Evolutionary conservation across 2,888 invertebrate species (phyloP).

Genomic region (Allygus modestus): DNA sequence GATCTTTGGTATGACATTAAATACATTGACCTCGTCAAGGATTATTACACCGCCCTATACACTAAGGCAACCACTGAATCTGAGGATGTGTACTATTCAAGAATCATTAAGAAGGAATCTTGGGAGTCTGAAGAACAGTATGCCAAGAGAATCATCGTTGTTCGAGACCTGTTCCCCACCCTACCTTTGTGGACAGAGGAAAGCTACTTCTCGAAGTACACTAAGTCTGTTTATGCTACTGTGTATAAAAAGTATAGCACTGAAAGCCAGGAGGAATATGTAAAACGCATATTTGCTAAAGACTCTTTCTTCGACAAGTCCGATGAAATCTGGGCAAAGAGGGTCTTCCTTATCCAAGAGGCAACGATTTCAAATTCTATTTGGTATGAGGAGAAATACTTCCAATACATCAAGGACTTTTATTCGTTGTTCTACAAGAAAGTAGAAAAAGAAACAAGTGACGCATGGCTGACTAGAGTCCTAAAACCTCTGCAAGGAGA

Average conservation of each 20-base stretch:
- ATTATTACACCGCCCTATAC: neutral
- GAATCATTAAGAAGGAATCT: conserved; percentile 19
- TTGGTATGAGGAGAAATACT: conserved; percentile 38
- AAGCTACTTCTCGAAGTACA: conserved; percentile 33
- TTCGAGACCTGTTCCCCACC: conserved; percentile 19
- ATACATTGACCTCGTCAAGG: neutral
- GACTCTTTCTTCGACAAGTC: conserved; percentile 20
- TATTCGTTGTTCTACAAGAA: neutral
- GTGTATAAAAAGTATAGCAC: neutral
- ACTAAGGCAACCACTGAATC: neutral
- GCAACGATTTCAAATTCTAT: neutral
- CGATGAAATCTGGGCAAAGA: conserved; percentile 16
- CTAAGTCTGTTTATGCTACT: neutral
- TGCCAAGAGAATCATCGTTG: conserved; percentile 5
- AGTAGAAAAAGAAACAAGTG: neutral
- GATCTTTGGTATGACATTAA: conserved; percentile 36
- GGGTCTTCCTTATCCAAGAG: conserved; percentile 12
- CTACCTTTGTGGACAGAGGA: conserved; percentile 34
- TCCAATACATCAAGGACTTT: conserved; percentile 12
- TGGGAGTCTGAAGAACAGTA: conserved; percentile 29
- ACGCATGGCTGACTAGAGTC: neutral
- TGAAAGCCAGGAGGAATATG: neutral
- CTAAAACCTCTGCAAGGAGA: conserved; percentile 14
- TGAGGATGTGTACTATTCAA: conserved; percentile 10
- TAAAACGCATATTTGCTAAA: conserved; percentile 11